These are phyloP conservation scores for Anisognathus igniventris DNA, from an alignment of 2,797 vertebrate genomes.

Conservation along the genomic window DNA sequence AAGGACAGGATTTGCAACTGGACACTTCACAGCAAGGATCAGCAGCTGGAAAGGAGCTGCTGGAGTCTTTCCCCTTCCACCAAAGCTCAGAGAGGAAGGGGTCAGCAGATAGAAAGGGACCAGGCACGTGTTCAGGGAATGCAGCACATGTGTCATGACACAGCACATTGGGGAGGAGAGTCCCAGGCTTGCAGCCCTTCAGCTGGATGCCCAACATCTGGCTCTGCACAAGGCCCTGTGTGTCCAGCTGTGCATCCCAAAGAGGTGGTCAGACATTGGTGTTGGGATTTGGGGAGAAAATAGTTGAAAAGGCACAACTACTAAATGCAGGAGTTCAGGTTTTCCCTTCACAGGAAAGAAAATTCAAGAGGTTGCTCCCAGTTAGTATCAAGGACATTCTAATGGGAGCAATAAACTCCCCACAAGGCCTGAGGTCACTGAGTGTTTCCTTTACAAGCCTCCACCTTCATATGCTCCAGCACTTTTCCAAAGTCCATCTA, in stretches of 20 bases:
- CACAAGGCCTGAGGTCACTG: neutral
- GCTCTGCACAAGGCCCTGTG: neutral
- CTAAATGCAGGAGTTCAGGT: neutral
- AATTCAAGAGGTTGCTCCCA: neutral
- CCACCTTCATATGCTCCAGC: neutral
- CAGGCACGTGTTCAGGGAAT: fast-evolving
- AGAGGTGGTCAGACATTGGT: fast-evolving
- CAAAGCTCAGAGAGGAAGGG: neutral
- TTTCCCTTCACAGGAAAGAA: neutral
- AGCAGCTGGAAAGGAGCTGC: neutral
- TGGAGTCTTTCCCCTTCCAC: neutral
- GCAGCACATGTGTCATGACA: neutral
- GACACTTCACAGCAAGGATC: neutral
- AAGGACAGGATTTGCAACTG: neutral
- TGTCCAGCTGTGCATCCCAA: neutral
- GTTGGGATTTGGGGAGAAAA: neutral
- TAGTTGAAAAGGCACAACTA: fast-evolving
- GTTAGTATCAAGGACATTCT: neutral
- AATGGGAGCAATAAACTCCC: neutral
- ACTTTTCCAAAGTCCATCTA: neutral
- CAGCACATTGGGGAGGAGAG: neutral
- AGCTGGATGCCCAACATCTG: neutral
- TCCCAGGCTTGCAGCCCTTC: neutral
- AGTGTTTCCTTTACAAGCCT: neutral
- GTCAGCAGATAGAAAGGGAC: neutral